Base-by-base conservation (phyloP, 2,888 invertebrate genomes). In the Latrodectus hesperus region DNA sequence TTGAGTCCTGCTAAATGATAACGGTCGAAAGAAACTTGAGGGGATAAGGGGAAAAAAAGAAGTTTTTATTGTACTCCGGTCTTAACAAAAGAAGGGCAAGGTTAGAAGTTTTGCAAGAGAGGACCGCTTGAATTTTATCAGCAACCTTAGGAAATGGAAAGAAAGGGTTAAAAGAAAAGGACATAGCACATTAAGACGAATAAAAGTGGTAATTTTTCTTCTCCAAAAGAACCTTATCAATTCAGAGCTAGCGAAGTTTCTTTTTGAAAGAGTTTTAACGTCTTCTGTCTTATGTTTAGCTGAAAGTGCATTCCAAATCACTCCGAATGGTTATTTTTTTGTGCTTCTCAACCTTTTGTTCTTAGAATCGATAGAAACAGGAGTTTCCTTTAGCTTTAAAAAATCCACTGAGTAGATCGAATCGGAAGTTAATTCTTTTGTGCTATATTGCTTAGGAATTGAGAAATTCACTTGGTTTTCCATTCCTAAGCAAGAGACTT, bases 1-100 rank as follows among this genome's bases (percentile, higher is more conserved):
- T 17, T 55, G 78, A 55, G 73, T 76, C 76, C 75, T 51, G 83
- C n/a, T 55, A 55, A 76, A 60, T 70, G 76, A 83, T 76, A 83
- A 76, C 74, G 26, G 55, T 14, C 22, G 14, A 11, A 55, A 55
- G 55, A 55, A 55, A 55, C 22, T 22, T 22, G 22, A 22, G 16
- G 67, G 55, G 38, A n/a, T 64, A 51, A 64, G 65, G 70, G 70
- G 49, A 82, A 75, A 82, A 74, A 52, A 64, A 73, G 67, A 51
- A 74, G 51, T 49, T 76, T 74, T 83, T 76, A 53, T 70, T 51
- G 76, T 60, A 64, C 38, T 64, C 60, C 52, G 71, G 55, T 12
- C 60, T n/a, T 51, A 76, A 76, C 71, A 76, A 76, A 64, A 52
- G 53, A 71, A 26, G 76, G 76, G 64, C 60, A 71, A 76, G 76